phyloP scores from a whole-genome alignment of 2,888 invertebrate species.

The Apamea crenata region DNA sequence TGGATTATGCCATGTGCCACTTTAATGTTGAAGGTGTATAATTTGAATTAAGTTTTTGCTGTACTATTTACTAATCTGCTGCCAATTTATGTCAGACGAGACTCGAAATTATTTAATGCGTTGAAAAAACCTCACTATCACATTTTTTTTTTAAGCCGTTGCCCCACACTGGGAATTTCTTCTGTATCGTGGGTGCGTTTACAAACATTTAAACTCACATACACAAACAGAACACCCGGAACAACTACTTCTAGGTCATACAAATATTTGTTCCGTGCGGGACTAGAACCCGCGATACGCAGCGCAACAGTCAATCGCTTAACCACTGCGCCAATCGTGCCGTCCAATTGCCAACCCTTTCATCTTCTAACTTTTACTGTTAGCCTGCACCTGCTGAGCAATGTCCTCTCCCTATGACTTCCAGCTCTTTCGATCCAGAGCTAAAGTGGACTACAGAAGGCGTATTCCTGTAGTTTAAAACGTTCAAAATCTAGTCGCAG shows the following conservation, averaged over 20 bases:
- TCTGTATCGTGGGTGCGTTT: too few relatives aligned
- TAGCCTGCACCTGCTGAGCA: background rate
- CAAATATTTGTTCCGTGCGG: too few relatives aligned
- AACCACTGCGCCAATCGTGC: too few relatives aligned
- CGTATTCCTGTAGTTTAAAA: too few relatives aligned
- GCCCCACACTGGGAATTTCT: too few relatives aligned
- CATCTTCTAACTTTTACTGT: background rate
- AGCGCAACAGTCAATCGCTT: too few relatives aligned
- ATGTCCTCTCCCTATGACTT: background rate
- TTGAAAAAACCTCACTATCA: background rate
- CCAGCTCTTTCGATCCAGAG: background rate
- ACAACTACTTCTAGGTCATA: too few relatives aligned
- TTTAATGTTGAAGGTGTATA: constrained; percentile 31
- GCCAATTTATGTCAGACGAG: constrained; percentile 4
- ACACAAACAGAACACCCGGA: too few relatives aligned
- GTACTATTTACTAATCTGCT: constrained; percentile 25
- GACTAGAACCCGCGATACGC: too few relatives aligned
- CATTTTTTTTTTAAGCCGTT: too few relatives aligned
- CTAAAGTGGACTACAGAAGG: background rate
- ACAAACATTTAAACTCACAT: too few relatives aligned
- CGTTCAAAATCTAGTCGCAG: too few relatives aligned
- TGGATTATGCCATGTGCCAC: constrained; percentile 26
- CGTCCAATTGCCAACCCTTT: background rate
- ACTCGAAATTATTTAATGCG: background rate
- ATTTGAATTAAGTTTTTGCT: constrained; percentile 31